A percentile compares a stretch with the other conserved stretches of the same genome.
phyloP scores from a whole-genome alignment of 1,140 invertebrate genomes.

The Diprion similis region DNA sequence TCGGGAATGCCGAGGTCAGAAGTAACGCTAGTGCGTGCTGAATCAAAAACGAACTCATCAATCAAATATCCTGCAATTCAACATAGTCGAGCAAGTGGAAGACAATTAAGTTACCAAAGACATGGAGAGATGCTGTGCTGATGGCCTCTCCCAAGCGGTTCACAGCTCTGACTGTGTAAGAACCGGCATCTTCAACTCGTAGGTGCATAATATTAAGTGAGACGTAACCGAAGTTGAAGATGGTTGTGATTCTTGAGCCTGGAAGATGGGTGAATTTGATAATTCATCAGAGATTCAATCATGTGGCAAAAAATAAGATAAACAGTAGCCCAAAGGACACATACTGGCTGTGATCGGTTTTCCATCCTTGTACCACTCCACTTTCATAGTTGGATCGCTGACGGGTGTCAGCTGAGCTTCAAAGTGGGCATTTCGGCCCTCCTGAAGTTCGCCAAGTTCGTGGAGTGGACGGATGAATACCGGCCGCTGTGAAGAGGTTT shows the following conservation, averaged over 20 bases:
- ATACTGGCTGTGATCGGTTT: constrained; percentile 87
- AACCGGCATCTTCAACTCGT: constrained; percentile 91
- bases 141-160: constrained; percentile 88
- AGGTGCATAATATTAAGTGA: constrained; percentile 97
- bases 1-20: constrained; percentile 88
- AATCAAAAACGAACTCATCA: constrained; percentile 19
- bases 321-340: constrained; percentile 26
- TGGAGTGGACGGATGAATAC: constrained; percentile 89
- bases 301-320: not conserved
- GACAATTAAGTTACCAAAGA: constrained; percentile 64
- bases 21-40: constrained; percentile 79
- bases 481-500: constrained; percentile 78
- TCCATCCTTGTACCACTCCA: constrained; percentile 99
- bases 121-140: constrained; percentile 79
- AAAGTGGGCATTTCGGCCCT: constrained; percentile 92
- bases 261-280: constrained; percentile 22
- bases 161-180: constrained; percentile 88
- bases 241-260: constrained; percentile 91
- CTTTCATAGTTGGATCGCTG: constrained; percentile 95
- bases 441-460: constrained; percentile 86
- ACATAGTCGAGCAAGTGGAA: not conserved
- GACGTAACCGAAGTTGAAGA: constrained; percentile 98
- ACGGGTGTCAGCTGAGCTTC: constrained; percentile 94
- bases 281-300: not conserved
- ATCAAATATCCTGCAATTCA: constrained; percentile 10